Evolutionary conservation across 2,797 vertebrate species (phyloP), one percentile per base, ranked within the genome.

Genomic region (Percopsis omiscomaycus): DNA sequence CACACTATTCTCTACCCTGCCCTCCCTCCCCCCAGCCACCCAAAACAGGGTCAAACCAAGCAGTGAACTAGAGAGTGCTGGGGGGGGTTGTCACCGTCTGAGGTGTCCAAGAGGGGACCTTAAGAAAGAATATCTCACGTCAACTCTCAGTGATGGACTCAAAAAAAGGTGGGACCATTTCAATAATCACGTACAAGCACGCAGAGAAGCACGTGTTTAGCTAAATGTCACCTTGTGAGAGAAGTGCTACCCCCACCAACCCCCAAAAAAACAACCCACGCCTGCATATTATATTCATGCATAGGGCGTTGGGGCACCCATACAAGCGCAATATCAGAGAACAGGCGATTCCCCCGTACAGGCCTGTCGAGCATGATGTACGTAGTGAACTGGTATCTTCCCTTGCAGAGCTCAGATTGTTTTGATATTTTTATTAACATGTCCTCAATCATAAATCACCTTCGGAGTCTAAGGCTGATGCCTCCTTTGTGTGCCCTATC

Each of bases 401-500:
- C 82, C 77, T 83, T 71, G 76, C 93, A 94, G 90, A 91, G 91
- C 88, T 88, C 85, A 79, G 91, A 94, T 94, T 88, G 89, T 91
- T 92, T 91, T 89, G 93, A 93, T 93, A 92, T 92, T 94, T 93
- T 92, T 92, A 92, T 92, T 89, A 93, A 88, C 88, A 88, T 86
- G 88, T 91, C 90, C 89, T 93, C 91, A 92, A 93, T 93, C 93
- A 94, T 94, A 92, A 94, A 93, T 92, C 91, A 92, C 84, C 68
- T 71, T 10, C 56, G 62, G 78, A 77, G 83, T 74, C 3, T 81
- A 73, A 83, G 79, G 78, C 83, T 61, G 73, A 84, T 88, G 80
- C 79, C 73, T 84, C 78, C 75, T 74, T 79, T 72, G 76, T 29
- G 61, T 54, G 32, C 69, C 5, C 71, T 78, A 92, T 93, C 91